These are phyloP conservation scores for Tringa solitaria DNA, from an alignment of 2,113 vertebrate species.

Conservation along the genomic window DNA sequence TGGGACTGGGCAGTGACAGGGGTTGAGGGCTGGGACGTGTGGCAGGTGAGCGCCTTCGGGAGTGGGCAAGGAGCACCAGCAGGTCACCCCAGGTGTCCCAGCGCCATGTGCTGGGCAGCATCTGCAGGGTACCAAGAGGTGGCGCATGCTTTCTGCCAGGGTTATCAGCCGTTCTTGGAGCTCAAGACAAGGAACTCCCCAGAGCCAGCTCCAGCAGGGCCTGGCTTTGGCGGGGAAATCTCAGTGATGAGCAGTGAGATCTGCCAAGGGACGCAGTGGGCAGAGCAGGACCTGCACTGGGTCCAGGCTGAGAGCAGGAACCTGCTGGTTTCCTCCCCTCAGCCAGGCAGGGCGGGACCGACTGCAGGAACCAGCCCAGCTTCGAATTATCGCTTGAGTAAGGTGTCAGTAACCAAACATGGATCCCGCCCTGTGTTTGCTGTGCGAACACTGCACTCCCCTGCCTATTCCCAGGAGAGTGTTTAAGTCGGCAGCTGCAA, in stretches of 20 bases:
- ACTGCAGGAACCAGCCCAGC: background rate
- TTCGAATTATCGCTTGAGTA: background rate
- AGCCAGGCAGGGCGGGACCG: background rate
- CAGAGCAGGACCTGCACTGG: background rate
- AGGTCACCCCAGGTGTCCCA: background rate
- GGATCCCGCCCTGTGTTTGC: background rate
- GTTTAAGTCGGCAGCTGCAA: background rate
- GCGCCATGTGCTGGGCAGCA: background rate
- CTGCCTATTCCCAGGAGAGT: background rate
- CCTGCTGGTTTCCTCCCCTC: background rate
- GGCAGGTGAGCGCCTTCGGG: background rate
- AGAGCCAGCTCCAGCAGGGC: background rate
- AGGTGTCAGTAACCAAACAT: background rate
- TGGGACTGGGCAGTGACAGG: background rate
- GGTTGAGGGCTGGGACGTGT: background rate
- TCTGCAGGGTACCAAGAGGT: background rate
- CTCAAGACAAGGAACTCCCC: background rate
- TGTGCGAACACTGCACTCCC: background rate
- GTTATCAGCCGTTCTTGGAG: background rate
- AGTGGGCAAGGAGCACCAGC: background rate
- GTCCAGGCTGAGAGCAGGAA: background rate
- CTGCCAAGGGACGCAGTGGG: background rate
- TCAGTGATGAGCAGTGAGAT: fast-evolving
- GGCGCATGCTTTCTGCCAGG: background rate
- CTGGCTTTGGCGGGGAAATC: fast-evolving